Base-by-base conservation (phyloP, 2,113 vertebrate genomes). In the Siphamia tubifer region DNA sequence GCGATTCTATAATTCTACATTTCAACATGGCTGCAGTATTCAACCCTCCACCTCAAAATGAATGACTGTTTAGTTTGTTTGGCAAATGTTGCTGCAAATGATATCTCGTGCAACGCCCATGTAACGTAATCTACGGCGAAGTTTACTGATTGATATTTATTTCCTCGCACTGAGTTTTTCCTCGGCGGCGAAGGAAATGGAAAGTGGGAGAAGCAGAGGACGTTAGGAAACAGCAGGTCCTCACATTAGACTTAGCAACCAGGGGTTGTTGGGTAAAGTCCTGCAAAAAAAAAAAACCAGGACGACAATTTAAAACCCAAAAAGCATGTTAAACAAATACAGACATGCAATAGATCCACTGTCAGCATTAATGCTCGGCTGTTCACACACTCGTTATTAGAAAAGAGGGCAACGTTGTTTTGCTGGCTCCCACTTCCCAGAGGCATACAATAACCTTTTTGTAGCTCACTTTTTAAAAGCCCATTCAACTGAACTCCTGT, bases 301-400 rank as follows among this genome's bases (percentile, higher is more conserved):
- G 34, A 53, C 19, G 47, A 72, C 68, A 16, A 75, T 74, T 84
- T 77, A 53, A 74, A 83, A 74, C 35, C 71, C 44, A 23, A 54
- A 54, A 78, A 61, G 58, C 56, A 36, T 10, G 65, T 79, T 79
- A 69, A 85, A 74, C 65, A 85, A 81, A 76, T 55, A 66, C 71
- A 81, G 83, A 73, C 68, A 21, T 32, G 63, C 63, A 61, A 60
- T 54, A 73, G 71, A 64, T 64, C 44, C 3, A 30, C 65, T 45
- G 74, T 82, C 61, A 19, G 64, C 66, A 2, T 60, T 71, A 56
- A 49, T 32, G 35, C 45, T 52, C 7, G 23, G 66, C 47, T 6
- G 1, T 66, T 67, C 49, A 61, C 48, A 24, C 34, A 15, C 60
- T 60, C n/a, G 32, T 55, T 52, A 52, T 61, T 32, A 49, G 36